Conservation (phyloP, 2,797 vertebrate genomes). For the Cirrhinus molitorella region DNA sequence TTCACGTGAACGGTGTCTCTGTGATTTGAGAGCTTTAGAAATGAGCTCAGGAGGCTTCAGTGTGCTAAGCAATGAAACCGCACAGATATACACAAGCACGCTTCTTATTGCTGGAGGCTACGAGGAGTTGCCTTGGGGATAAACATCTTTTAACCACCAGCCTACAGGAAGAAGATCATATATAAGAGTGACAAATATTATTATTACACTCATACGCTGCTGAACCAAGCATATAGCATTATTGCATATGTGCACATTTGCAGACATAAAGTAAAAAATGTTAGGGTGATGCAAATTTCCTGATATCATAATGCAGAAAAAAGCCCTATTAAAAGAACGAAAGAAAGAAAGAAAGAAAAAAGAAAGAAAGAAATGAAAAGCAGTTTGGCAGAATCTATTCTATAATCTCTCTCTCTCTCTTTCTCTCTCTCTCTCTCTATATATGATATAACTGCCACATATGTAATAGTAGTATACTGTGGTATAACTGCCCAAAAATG, state of each 20-base stretch:
- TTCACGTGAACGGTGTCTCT: conserved; percentile 2
- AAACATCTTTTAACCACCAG: conserved; percentile 33
- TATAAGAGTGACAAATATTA: conserved; percentile 24
- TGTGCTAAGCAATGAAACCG: not conserved
- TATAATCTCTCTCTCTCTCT: too few relatives aligned
- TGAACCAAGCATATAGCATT: not conserved
- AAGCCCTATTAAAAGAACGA: too few relatives aligned
- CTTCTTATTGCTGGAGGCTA: conserved; percentile 27
- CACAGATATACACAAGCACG: not conserved
- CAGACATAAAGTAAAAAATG: not conserved
- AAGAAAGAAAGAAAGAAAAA: not conserved
- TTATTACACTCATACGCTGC: not conserved
- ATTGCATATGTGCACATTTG: not conserved
- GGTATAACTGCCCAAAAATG: not conserved
- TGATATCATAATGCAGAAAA: not conserved
- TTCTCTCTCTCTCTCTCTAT: too few relatives aligned
- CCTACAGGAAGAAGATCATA: conserved; percentile 32
- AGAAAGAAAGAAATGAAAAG: not conserved
- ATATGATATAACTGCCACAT: too few relatives aligned
- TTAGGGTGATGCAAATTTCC: not conserved
- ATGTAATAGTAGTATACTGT: too few relatives aligned
- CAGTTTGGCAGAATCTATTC: not conserved
- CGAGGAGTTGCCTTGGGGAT: conserved; percentile 25
- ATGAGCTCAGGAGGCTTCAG: conserved; percentile 9
- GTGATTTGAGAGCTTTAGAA: conserved; percentile 35